These are phyloP conservation scores for Cosmorhoe ocellata DNA, from an alignment of 2,888 invertebrate genomes.

Conservation along the genomic window DNA sequence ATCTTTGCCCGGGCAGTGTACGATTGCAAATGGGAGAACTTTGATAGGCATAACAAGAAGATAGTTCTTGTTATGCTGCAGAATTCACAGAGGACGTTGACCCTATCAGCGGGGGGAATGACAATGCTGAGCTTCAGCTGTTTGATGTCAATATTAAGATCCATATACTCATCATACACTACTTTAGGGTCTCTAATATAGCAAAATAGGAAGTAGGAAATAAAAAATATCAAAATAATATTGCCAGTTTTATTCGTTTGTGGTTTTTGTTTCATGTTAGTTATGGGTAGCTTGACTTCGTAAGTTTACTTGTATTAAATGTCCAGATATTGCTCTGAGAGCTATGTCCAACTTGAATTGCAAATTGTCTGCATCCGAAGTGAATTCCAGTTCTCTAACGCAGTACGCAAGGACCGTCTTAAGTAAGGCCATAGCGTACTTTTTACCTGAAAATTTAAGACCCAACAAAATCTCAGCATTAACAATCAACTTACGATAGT, in stretches of 20 bases:
- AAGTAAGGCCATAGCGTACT: conserved; percentile 56
- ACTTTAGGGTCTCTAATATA: conserved; percentile 39
- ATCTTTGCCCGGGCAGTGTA: conserved; percentile 46
- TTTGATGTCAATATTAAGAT: conserved; percentile 43
- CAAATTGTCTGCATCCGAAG: conserved; percentile 49
- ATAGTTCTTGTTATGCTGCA: conserved; percentile 46
- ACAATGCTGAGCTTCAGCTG: conserved; percentile 40
- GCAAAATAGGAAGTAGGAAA: not conserved
- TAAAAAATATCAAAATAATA: not conserved
- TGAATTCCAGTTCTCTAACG: conserved; percentile 51
- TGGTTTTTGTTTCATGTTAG: not conserved
- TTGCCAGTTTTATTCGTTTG: not conserved
- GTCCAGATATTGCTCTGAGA: conserved; percentile 46
- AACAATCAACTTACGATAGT: too few relatives aligned
- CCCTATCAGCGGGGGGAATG: conserved; percentile 48
- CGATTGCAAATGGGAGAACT: conserved; percentile 49
- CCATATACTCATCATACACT: conserved; percentile 50
- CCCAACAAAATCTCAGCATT: too few relatives aligned
- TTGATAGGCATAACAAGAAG: conserved; percentile 44
- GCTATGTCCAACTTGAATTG: conserved; percentile 52
- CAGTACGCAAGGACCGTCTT: conserved; percentile 57
- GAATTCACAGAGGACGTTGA: conserved; percentile 47
- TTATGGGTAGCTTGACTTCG: not conserved
- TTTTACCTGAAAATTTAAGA: conserved; percentile 61
- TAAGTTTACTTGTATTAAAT: conserved; percentile 48